Evolutionary conservation across 2,113 vertebrate genomes (phyloP).

Genomic region (Picathartes gymnocephalus): DNA sequence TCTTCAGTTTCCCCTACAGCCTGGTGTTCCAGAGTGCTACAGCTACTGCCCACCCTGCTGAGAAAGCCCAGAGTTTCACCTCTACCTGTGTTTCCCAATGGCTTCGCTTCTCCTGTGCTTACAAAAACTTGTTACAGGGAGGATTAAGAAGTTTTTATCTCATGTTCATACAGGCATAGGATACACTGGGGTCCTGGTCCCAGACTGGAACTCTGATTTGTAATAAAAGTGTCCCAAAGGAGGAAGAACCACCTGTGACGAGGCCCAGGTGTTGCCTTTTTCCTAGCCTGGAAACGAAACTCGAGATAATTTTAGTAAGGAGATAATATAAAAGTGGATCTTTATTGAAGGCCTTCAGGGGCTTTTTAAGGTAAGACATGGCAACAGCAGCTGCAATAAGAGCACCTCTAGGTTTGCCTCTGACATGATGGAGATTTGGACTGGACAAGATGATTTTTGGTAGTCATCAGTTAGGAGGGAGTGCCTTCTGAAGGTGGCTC

Average conservation of each 20-base stretch:
- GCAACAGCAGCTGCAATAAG: neutral
- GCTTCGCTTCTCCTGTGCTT: neutral
- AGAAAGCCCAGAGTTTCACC: neutral
- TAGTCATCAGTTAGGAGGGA: neutral
- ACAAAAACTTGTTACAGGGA: neutral
- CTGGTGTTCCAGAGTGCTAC: neutral
- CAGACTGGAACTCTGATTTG: neutral
- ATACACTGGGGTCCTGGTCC: neutral
- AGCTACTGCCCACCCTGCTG: rapidly evolving
- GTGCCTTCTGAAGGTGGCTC: neutral
- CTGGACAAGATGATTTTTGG: neutral
- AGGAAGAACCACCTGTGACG: neutral
- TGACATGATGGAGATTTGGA: neutral
- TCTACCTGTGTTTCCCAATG: neutral
- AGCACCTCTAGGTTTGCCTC: neutral
- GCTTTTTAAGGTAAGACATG: neutral
- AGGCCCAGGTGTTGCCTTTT: neutral
- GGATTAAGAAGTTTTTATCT: neutral
- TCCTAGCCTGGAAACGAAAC: too few species aligned
- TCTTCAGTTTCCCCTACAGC: neutral
- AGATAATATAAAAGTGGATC: too few species aligned
- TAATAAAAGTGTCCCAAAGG: neutral
- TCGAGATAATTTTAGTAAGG: too few species aligned
- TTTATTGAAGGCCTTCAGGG: too few species aligned
- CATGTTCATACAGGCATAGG: rapidly evolving